Evolutionary conservation across 2,113 vertebrate genomes (phyloP).

Genomic region (Peromyscus maniculatus): DNA sequence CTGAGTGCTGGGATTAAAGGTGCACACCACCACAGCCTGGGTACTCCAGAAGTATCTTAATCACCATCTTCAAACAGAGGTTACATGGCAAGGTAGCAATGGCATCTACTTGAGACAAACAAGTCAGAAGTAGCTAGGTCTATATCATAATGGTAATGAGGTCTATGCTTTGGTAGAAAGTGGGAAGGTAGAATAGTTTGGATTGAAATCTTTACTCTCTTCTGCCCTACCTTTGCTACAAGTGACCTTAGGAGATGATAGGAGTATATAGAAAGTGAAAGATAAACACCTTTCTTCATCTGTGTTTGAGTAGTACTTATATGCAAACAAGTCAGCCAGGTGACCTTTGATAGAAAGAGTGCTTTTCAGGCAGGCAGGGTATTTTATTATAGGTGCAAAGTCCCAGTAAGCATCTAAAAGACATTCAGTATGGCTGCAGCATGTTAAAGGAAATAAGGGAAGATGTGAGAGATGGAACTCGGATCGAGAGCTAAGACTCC

Average conservation of each 20-base stretch:
- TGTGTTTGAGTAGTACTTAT: not conserved
- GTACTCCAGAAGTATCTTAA: not conserved
- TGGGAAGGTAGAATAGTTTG: not conserved
- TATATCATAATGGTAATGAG: too few species aligned
- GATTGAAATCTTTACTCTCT: not conserved
- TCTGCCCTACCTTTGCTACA: not conserved
- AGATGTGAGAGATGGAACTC: not conserved
- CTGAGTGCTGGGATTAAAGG: too few species aligned
- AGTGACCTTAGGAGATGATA: not conserved
- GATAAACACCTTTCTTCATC: not conserved
- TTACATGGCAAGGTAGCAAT: not conserved
- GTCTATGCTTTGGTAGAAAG: not conserved
- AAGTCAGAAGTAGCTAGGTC: not conserved
- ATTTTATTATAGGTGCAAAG: not conserved
- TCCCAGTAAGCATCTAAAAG: not conserved
- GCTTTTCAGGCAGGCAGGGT: not conserved
- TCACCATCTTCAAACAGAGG: too few species aligned
- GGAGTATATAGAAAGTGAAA: too few species aligned
- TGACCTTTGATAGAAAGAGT: not conserved
- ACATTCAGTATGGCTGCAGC: not conserved
- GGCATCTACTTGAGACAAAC: not conserved
- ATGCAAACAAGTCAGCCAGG: not conserved
- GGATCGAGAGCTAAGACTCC: not conserved
- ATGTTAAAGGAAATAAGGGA: conserved; percentile 11
- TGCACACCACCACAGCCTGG: too few species aligned